These are phyloP conservation scores for Coptotermes formosanus DNA, from an alignment of 1,140 invertebrate species.

Conservation along the genomic window DNA sequence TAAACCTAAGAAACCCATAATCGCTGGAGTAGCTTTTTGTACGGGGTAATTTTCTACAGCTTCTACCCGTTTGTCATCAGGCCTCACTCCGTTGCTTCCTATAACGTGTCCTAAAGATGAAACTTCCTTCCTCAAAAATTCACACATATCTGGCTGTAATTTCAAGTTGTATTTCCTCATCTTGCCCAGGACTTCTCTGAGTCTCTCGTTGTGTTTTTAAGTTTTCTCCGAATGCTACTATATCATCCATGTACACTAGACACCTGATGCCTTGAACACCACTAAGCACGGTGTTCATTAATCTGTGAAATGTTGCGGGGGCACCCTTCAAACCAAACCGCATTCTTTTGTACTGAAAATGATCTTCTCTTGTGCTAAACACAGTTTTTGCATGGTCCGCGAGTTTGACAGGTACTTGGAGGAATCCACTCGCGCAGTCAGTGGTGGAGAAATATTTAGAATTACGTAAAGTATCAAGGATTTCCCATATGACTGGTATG, in stretches of 20 bases:
- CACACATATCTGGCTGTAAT: conserved; percentile 50
- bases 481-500: conserved; percentile 51
- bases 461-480: conserved; percentile 47
- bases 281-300: conserved; percentile 44
- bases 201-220: conserved; percentile 42
- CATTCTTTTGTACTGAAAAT: conserved; percentile 46
- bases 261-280: conserved; percentile 41
- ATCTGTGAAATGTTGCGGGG: conserved; percentile 40
- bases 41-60: conserved; percentile 44
- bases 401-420: conserved; percentile 49
- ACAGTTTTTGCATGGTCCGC: conserved; percentile 49
- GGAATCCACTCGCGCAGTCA: conserved; percentile 51
- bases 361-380: conserved; percentile 44
- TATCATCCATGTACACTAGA: conserved; percentile 49
- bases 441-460: conserved; percentile 46
- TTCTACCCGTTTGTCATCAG: conserved; percentile 47
- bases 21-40: conserved; percentile 45
- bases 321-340: conserved; percentile 42
- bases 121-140: conserved; percentile 50
- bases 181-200: conserved; percentile 44
- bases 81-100: conserved; percentile 45
- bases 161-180: conserved; percentile 46
- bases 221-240: conserved; percentile 44
- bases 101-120: conserved; percentile 49
- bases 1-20: conserved; percentile 50